Evolutionary conservation across 2,888 invertebrate species (phyloP).

Genomic region (Patella depressa): DNA sequence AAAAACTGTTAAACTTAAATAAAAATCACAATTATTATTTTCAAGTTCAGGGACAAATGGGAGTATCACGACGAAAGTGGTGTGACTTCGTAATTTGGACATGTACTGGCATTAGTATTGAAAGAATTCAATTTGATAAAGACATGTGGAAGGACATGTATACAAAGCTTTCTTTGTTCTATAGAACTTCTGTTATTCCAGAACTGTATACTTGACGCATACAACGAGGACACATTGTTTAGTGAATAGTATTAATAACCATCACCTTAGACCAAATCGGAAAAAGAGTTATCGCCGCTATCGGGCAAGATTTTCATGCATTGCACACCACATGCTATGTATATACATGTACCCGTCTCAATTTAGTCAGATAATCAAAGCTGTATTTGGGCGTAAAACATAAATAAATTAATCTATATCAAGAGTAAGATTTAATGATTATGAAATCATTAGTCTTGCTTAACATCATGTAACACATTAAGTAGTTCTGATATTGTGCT

Average conservation of each 20-base stretch:
- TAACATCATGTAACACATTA: no score
- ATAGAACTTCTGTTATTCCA: neutral
- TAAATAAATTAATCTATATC: no score
- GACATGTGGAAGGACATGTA: neutral
- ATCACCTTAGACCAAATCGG: no score
- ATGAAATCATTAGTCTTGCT: no score
- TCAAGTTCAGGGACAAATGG: conserved; percentile 12
- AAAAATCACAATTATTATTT: neutral
- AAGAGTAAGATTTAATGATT: no score
- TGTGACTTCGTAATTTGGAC: conserved; percentile 13
- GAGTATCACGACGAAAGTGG: conserved; percentile 4
- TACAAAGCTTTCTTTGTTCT: neutral
- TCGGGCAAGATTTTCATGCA: no score
- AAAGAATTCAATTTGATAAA: neutral
- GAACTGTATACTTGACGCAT: neutral
- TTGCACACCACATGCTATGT: no score
- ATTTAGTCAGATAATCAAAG: no score
- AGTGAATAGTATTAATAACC: neutral
- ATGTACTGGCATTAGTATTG: neutral
- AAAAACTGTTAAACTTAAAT: neutral
- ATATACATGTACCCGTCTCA: no score
- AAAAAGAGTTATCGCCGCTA: no score
- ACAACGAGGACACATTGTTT: neutral
- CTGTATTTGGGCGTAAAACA: no score
- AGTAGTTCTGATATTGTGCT: no score